Percentiles rank a stretch among this genome's conserved stretches.
phyloP scores from a whole-genome alignment of 2,888 invertebrate species.

The Cybosia mesomella region DNA sequence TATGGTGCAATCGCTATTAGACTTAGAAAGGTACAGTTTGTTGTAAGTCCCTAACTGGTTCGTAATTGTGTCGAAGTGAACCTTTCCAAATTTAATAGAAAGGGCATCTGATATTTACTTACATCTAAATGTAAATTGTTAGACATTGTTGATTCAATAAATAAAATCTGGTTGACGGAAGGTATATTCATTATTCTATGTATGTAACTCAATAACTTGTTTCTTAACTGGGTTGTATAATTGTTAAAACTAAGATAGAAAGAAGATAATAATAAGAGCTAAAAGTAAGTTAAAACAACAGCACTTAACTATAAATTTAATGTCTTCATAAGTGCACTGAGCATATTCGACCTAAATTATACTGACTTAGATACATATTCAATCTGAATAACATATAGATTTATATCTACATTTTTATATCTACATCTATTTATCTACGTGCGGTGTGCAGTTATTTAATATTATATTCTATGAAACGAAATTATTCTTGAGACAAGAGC shows the following conservation, averaged over 20 bases:
- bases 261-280: background rate
- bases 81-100: background rate
- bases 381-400: background rate
- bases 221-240: background rate
- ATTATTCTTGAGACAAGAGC: no score
- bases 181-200: background rate
- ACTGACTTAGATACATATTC: background rate
- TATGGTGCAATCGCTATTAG: conserved; percentile 43
- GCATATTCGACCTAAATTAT: conserved; percentile 1
- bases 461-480: background rate
- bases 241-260: background rate
- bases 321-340: background rate
- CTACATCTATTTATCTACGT: background rate
- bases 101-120: background rate
- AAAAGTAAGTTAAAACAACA: background rate
- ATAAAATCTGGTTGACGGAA: background rate
- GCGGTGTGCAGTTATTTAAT: background rate
- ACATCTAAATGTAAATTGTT: background rate
- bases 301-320: background rate
- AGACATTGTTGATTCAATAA: background rate
- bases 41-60: conserved; percentile 31
- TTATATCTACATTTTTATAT: background rate
- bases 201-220: background rate
- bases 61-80: conserved; percentile 25
- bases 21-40: conserved; percentile 41